Percentiles rank a stretch among this genome's conserved stretches.
Conservation (phyloP, 2,113 vertebrate species). For the Lophius piscatorius region DNA sequence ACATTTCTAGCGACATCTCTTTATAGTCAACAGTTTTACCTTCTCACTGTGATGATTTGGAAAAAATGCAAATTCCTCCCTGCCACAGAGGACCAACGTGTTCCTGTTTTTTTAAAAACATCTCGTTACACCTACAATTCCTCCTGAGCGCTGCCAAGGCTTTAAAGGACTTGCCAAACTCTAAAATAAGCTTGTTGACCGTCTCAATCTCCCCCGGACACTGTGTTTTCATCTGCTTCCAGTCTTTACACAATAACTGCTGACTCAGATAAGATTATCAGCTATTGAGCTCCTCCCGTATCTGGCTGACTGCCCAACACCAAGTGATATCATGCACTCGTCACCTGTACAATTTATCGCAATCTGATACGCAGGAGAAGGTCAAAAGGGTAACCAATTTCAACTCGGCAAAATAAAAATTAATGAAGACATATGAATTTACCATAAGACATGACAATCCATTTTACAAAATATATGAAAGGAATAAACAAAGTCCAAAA, state of each 20-base stretch:
- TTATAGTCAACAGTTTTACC: too few relatives aligned
- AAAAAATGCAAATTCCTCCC: neutral
- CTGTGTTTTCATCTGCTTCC: conserved; percentile 44
- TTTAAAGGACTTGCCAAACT: conserved; percentile 14
- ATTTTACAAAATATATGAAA: neutral
- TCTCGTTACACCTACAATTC: neutral
- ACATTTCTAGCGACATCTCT: too few relatives aligned
- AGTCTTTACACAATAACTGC: conserved; percentile 37
- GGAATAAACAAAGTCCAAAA: neutral
- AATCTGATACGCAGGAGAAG: conserved; percentile 32
- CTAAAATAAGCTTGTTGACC: conserved; percentile 32
- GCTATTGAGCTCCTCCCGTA: conserved; percentile 41
- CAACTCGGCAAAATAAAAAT: conserved; percentile 24
- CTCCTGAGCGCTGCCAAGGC: neutral
- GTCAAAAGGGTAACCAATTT: conserved; percentile 26
- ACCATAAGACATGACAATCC: neutral
- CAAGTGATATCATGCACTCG: conserved; percentile 46
- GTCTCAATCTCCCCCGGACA: conserved; percentile 26
- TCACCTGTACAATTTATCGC: conserved; percentile 42
- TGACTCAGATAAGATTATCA: conserved; percentile 65
- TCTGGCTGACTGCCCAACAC: conserved; percentile 27
- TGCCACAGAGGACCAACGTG: neutral
- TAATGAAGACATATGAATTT: conserved; percentile 22
- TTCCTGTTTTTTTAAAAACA: neutral
- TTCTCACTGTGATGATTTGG: too few relatives aligned